Evolutionary conservation across 1,140 invertebrate genomes (phyloP), one percentile per base, ranked within the genome.

Genomic region (Orchestia grillus): DNA sequence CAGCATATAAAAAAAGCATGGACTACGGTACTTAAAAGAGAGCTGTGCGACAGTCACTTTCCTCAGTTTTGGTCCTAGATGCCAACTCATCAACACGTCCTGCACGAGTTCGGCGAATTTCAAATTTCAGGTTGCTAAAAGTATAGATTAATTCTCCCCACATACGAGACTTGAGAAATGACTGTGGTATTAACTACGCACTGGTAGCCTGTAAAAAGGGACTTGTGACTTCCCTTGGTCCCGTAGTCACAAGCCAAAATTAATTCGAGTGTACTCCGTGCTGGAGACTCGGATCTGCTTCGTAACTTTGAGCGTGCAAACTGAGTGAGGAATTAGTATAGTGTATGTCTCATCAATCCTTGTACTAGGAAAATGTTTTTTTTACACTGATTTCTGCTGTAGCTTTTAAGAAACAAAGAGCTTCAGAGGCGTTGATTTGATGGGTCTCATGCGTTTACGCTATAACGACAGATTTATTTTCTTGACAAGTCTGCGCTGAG

Each of bases 201-300:
- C n/a, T n/a, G n/a, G 92, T 11, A 94, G 92, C 44, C 44, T 47
- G 92, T 94, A 94, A 94, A 45, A 94, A 94, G 92, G 92, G 92
- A 42, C 41, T n/a, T 44, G 92, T 94, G 92, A 94, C 92, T 23
- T 36, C 92, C 92, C 92, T 94, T 94, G 92, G 92, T 94, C 92
- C 92, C 87, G 96, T 91, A 57, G 43, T 96, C 44, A 95, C 90
- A 41, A 40, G 41, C 44, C 43, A 41, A 1, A 87, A 44, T 36
- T 41, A 77, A 15, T 8, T 77, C 36, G 15, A 77, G 1, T 36
- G 3, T 36, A 3, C 62, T 36, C 1, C 28, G 28, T 77, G 62
- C 15, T 77, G 62, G 62, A 90, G 15, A 90, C 28, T 8, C 11
- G n/a, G 42, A 90, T 90, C 88, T 15, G 15, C 42, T 41, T 42